Base-by-base conservation (phyloP, 2,888 invertebrate genomes). In the Cetonia aurata region DNA sequence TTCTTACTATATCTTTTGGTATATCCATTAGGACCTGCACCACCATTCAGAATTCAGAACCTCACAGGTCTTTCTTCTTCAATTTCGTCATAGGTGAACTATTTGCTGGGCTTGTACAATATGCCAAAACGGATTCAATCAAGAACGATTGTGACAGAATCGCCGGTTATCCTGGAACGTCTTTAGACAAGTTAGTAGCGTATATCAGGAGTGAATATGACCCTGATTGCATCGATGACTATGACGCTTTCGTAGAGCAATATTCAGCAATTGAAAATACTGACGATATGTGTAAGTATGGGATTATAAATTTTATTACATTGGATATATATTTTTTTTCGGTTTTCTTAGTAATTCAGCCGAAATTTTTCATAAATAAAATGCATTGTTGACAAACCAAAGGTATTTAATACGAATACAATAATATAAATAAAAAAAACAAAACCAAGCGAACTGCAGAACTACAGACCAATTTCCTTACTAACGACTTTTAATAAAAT, bases 81-180 rank as follows among this genome's bases (percentile, higher is more conserved):
- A 71, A 55, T 31, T 17, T 65, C 4, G 56, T 48, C 0, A 72
- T 76, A 42, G 73, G 72, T 10, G 57, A 33, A 31, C 46, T 44
- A n/a, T 72, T 74, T 17, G 73, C 74, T 6, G 70, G 72, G 46
- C 4, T 71, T 0, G 67, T 75, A 12, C 76, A 76, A 44, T 76
- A 76, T 31, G 75, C 73, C 10, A 37, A 12, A n/a, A n/a, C 56
- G 0, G 44, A 46, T 13, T 57, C 66, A 4, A 55, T 75, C 3
- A 12, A 52, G 31, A 15, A 56, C 10, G 56, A 53, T 17, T 76
- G 76, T 57, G 41, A 50, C 12, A 3, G 17, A 44, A 19, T 75
- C 9, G 10, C 48, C n/a, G 41, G 19, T 10, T 46, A 50, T 46
- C 17, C 37, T 2, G 71, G 69, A 37, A 60, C 71, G 3, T 25